Percentiles rank a stretch among this genome's conserved stretches.
These are phyloP conservation scores for Erythrocebus patas DNA, from an alignment of 2,113 vertebrate species.

Conservation along the genomic window DNA sequence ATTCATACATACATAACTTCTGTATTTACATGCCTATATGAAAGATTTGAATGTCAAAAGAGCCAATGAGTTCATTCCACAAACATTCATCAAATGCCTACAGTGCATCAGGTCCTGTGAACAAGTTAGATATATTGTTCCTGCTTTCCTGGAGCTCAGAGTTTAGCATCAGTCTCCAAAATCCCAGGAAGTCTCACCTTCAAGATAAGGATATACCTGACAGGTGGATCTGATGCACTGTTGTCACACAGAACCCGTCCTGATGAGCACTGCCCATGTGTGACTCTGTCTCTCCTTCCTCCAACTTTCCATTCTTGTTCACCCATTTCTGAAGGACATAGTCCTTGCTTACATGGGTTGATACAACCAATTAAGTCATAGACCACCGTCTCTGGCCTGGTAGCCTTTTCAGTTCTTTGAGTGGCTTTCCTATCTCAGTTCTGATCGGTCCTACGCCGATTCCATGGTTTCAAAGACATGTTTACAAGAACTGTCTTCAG, in stretches of 20 bases:
- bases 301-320: no score
- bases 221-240: not conserved
- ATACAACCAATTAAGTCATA: no score
- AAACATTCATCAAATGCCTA: not conserved
- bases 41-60: not conserved
- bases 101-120: not conserved
- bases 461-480: not conserved
- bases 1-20: not conserved
- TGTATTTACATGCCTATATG: not conserved
- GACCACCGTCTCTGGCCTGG: not conserved
- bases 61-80: not conserved
- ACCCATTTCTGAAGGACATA: no score
- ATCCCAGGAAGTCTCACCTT: not conserved
- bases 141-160: not conserved
- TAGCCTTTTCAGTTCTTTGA: not conserved
- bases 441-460: not conserved
- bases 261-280: not conserved
- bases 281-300: not conserved
- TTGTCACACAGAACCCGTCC: no score
- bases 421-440: not conserved
- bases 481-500: not conserved
- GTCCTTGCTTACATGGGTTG: not conserved
- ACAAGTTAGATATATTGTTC: not conserved
- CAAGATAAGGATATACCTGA: not conserved
- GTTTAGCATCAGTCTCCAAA: not conserved